Percentiles rank a stretch among this genome's conserved stretches.
Evolutionary conservation across 64 coral and sea anemone species (phyloP).

Genomic region (Cladopsammia gracilis): DNA sequence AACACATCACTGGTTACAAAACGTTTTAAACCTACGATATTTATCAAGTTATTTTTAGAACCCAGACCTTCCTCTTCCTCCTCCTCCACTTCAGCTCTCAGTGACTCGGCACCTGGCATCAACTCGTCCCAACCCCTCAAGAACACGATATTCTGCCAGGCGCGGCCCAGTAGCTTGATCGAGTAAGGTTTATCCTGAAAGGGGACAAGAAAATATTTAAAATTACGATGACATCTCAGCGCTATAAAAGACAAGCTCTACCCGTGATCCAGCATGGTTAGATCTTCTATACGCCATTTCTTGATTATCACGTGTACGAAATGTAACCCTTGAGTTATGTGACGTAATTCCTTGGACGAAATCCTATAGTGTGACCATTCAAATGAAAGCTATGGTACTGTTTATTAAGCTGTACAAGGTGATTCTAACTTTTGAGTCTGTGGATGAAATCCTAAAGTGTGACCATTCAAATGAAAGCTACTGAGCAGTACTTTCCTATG

Average conservation of each 20-base stretch:
- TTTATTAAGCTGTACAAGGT: too few species aligned
- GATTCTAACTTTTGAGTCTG: too few species aligned
- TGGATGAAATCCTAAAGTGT: too few species aligned
- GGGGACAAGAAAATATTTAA: neutral
- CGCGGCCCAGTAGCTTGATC: constrained; percentile 80
- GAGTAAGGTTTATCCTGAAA: constrained; percentile 78
- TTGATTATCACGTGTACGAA: too few species aligned
- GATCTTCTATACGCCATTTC: neutral
- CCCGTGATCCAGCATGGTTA: neutral
- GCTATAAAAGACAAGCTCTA: neutral
- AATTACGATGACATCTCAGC: neutral
- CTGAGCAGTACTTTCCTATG: too few species aligned
- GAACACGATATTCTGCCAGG: constrained; percentile 86
- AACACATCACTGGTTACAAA: too few species aligned
- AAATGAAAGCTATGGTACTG: too few species aligned
- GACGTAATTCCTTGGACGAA: too few species aligned
- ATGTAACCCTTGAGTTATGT: too few species aligned
- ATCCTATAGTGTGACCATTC: too few species aligned
- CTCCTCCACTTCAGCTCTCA: constrained; percentile 77
- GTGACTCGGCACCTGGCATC: constrained; percentile 79
- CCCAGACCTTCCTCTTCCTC: constrained; percentile 88
- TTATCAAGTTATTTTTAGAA: neutral
- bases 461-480: too few species aligned
- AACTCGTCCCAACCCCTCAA: constrained; percentile 93
- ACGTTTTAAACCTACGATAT: too few species aligned